Evolutionary conservation across 2,797 vertebrate genomes (phyloP), one percentile per base, ranked within the genome.

Genomic region (Danionella dracula): DNA sequence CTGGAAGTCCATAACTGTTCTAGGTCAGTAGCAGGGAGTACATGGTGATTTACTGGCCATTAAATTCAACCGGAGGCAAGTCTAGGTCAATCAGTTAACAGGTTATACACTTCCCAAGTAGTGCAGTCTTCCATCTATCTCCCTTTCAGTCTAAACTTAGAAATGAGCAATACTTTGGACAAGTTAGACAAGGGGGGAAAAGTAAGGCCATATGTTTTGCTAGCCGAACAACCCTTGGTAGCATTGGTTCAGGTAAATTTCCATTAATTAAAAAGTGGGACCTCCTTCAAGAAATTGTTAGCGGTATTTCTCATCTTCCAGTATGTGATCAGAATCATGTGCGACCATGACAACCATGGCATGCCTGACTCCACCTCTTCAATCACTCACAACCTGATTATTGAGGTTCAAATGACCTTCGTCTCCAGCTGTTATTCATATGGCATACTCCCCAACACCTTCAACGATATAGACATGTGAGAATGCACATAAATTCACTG

Each of bases 11-110:
- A 57, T 41, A 66, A 56, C 63, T 38, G 34, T 34, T 12, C 51
- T 51, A 21, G 34, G 34, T 48, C 51, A 45, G 41, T 42, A 2
- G 1, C 16, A 6, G 32, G 35, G 9, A 38, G 35, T 35, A 41
- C 0, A 0, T 21, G n/a, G 6, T 40, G 34, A 56, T 66, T 66
- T 66, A 57, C 15, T 48, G 44, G 23, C 53, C 12, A 57, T 49
- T 49, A 46, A 66, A 57, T 32, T 21, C 34, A 57, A 66, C 44
- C 48, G 53, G 34, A 29, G 51, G 15, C 21, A 56, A 66, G 41
- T 13, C 3, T 11, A 49, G 53, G 53, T 66, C 64, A 66, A 66
- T 57, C 53, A 12, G 42, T 66, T 49, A 48, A 19, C 64, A 57
- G 6, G 44, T 41, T 4, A 0, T 20, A 27, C 32, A 29, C 15